Conservation (phyloP, 2,797 vertebrate species). For the Rhynchotus rufescens region DNA sequence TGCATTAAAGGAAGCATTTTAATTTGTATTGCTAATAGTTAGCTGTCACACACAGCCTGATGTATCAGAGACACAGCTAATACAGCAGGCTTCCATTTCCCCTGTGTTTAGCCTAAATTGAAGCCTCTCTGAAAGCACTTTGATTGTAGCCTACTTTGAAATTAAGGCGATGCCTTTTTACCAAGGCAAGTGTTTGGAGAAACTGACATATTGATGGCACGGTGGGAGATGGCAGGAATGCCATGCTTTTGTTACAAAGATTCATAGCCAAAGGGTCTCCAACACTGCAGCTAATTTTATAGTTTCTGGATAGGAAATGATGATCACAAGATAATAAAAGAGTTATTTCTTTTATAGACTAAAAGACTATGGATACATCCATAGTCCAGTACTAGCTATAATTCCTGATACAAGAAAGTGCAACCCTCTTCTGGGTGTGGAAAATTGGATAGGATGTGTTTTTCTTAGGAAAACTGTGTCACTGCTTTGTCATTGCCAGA, state of each 20-base stretch:
- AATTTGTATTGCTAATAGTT: neutral
- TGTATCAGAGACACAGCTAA: neutral
- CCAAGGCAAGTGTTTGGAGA: neutral
- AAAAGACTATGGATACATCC: neutral
- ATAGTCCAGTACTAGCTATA: neutral
- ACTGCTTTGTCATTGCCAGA: neutral
- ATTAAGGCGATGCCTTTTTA: neutral
- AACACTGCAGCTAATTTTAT: neutral
- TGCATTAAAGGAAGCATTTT: neutral
- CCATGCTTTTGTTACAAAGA: neutral
- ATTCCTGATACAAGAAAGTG: neutral
- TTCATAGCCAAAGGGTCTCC: neutral
- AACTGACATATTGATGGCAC: neutral
- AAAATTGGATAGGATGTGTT: no score
- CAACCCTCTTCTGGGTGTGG: neutral
- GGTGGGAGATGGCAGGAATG: neutral
- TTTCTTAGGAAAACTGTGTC: neutral
- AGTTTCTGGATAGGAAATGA: neutral
- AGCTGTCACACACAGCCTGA: neutral
- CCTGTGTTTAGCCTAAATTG: neutral
- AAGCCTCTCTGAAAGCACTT: neutral
- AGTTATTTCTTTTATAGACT: neutral
- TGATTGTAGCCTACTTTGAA: neutral
- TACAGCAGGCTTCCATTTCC: rapidly evolving
- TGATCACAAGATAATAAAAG: neutral